A percentile compares a stretch with the other conserved stretches of the same genome.
Conservation (phyloP, 2,797 vertebrate genomes). For the Sandelia bainsii region DNA sequence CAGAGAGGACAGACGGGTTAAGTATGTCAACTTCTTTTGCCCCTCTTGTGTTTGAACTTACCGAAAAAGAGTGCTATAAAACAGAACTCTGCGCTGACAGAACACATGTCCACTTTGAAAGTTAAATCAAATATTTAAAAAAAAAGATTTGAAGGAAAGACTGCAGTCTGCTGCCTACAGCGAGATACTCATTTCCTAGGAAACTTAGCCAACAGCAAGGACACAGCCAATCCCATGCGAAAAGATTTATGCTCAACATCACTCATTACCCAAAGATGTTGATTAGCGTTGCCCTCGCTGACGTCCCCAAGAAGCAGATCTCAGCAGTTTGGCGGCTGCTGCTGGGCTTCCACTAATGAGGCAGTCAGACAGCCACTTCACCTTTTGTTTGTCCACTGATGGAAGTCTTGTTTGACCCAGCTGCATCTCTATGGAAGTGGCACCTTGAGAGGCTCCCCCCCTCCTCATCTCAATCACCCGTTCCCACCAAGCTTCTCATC, state of each 20-base stretch:
- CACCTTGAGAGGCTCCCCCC: slow-evolving; percentile 88
- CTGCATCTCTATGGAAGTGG: slow-evolving; percentile 95
- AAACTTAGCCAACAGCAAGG: slow-evolving; percentile 87
- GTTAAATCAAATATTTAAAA: slow-evolving; percentile 4
- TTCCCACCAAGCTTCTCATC: slow-evolving; percentile 86
- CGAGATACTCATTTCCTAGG: slow-evolving; percentile 83
- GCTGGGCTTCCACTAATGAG: slow-evolving; percentile 90
- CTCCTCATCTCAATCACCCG: slow-evolving; percentile 65
- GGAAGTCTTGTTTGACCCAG: slow-evolving; percentile 94
- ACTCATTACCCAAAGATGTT: slow-evolving; percentile 92
- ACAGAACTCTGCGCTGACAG: slow-evolving; percentile 56
- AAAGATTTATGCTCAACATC: slow-evolving; percentile 89
- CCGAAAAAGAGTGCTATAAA: slow-evolving; percentile 73
- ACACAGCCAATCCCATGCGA: slow-evolving; percentile 82
- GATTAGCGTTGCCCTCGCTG: slow-evolving; percentile 75
- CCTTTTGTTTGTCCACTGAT: slow-evolving; percentile 89
- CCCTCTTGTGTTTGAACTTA: slow-evolving; percentile 73
- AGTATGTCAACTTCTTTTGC: slow-evolving; percentile 73
- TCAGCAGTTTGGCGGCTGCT: slow-evolving; percentile 84
- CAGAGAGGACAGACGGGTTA: slow-evolving; percentile 71
- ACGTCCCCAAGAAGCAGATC: slow-evolving; percentile 73
- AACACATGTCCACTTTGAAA: slow-evolving; percentile 12
- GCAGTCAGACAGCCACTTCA: slow-evolving; percentile 84
- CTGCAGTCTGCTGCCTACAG: slow-evolving; percentile 35
- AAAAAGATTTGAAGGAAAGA: slow-evolving; percentile 23